Percentiles rank a stretch among this genome's conserved stretches.
Conservation (phyloP, 2,888 invertebrate genomes). For the Pheosia tremula region DNA sequence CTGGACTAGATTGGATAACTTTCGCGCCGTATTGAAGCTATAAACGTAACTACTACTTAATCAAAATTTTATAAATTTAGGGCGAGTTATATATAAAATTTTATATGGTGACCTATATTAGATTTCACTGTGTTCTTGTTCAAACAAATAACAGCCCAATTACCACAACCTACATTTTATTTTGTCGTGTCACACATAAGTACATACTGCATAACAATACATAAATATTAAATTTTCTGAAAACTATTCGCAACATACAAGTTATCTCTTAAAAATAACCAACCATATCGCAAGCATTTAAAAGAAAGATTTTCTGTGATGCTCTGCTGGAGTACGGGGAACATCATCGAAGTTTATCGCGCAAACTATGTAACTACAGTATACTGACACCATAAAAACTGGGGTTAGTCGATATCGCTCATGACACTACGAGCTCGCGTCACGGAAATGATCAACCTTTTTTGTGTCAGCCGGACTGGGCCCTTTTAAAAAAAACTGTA, state of each 20-base stretch:
- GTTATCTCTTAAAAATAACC: background rate
- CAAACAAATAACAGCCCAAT: too few species aligned
- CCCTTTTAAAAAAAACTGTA: conserved; percentile 2
- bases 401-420: background rate
- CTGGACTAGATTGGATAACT: conserved; percentile 3
- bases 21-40: background rate
- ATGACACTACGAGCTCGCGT: background rate
- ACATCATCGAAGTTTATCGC: background rate
- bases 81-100: background rate
- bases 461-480: background rate
- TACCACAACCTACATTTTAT: too few species aligned
- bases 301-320: background rate
- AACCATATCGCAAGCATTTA: background rate
- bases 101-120: background rate
- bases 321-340: background rate
- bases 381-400: background rate
- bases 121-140: background rate
- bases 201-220: too few species aligned
- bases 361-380: background rate
- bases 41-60: background rate
- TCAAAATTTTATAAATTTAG: background rate
- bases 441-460: background rate
- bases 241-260: too few species aligned
- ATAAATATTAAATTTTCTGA: too few species aligned
- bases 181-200: too few species aligned